Conservation (phyloP, 2,113 vertebrate genomes). For the Cygnus buccinator region DNA sequence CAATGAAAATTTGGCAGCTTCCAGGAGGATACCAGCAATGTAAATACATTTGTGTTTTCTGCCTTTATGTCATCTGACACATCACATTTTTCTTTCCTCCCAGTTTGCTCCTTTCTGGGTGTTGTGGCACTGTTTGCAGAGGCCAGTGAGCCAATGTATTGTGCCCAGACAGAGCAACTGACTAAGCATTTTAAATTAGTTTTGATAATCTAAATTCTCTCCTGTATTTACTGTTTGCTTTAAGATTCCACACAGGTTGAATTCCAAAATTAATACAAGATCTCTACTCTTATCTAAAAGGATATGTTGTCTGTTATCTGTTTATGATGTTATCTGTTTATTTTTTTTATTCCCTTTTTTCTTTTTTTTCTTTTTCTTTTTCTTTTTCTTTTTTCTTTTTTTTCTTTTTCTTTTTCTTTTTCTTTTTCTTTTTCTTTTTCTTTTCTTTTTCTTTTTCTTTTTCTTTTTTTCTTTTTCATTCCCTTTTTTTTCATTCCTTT, state of each 20-base stretch:
- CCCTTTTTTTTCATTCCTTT: too few species aligned
- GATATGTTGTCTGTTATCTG: background rate
- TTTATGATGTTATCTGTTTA: background rate
- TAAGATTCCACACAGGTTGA: background rate
- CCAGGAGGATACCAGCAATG: background rate
- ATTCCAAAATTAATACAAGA: fast-evolving
- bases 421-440: too few species aligned
- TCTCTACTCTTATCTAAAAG: background rate
- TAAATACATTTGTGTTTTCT: background rate
- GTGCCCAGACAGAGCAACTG: background rate
- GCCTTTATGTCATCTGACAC: background rate
- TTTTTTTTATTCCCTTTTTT: too few species aligned
- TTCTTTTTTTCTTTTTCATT: too few species aligned
- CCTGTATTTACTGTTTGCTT: background rate
- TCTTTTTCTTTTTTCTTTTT: too few species aligned
- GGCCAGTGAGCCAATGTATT: background rate
- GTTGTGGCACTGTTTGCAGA: background rate
- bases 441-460: too few species aligned
- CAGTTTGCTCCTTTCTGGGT: background rate
- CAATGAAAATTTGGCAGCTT: background rate
- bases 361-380: background rate
- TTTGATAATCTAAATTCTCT: background rate
- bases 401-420: too few species aligned
- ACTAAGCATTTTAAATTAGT: background rate
- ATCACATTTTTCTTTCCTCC: background rate